Evolutionary conservation across 37 sponge, comb jelly and placozoan genomes (phyloP).

Genomic region (Mnemiopsis leidyi): DNA sequence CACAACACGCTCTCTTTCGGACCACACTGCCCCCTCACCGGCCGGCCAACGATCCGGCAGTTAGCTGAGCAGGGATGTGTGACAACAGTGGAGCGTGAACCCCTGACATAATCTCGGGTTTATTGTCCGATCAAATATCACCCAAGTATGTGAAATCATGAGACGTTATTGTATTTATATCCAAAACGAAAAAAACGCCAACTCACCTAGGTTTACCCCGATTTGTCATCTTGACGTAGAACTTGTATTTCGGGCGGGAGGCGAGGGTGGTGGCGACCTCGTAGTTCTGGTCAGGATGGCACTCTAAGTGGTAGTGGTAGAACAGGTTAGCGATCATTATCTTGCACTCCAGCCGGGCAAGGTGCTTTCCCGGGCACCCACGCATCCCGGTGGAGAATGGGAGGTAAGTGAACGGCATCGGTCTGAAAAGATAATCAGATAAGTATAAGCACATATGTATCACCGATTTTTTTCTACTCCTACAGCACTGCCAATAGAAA

Average conservation of each 20-base stretch:
- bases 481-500: too few relatives aligned
- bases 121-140: not conserved
- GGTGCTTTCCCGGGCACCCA: conserved; percentile 27
- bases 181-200: too few relatives aligned
- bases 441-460: too few relatives aligned
- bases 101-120: not conserved
- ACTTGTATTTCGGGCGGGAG: not conserved
- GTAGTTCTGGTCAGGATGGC: conserved; percentile 34
- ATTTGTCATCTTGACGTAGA: conserved; percentile 12
- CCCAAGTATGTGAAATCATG: not conserved
- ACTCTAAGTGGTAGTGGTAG: conserved; percentile 31
- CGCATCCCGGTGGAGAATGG: conserved; percentile 48
- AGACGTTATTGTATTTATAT: not conserved
- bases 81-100: not conserved
- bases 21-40: not conserved
- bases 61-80: not conserved
- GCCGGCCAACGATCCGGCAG: not conserved
- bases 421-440: conserved; percentile 64
- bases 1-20: not conserved
- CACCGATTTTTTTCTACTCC: too few relatives aligned
- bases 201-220: conserved; percentile 3
- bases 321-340: not conserved
- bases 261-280: conserved; percentile 34
- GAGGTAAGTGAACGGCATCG: conserved; percentile 55
- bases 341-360: conserved; percentile 10